Conservation (phyloP, 2,888 invertebrate species). For the Thyatira batis region DNA sequence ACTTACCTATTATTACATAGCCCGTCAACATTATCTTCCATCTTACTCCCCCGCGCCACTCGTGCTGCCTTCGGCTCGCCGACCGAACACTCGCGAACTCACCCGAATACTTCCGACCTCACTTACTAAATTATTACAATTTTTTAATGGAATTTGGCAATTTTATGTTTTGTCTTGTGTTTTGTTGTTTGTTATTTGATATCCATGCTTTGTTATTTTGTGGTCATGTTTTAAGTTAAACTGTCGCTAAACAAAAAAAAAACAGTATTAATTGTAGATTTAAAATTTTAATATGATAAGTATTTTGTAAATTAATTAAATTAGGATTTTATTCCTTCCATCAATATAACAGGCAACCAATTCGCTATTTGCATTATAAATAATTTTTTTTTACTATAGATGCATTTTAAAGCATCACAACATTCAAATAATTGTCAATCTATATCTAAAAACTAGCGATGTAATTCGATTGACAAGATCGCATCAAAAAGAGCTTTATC, state of each 20-base stretch:
- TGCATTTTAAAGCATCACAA: too few species aligned
- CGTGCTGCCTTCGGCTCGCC: constrained; percentile 29
- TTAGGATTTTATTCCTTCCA: too few species aligned
- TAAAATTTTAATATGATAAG: too few species aligned
- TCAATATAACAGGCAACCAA: too few species aligned
- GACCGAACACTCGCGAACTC: constrained; percentile 33
- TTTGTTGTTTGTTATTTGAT: neutral
- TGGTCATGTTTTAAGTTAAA: neutral
- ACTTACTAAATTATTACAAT: constrained; percentile 10
- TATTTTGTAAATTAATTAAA: too few species aligned
- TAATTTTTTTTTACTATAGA: too few species aligned
- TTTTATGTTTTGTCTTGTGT: neutral
- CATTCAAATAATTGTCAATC: too few species aligned
- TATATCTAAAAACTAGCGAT: too few species aligned
- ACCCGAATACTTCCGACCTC: constrained; percentile 24
- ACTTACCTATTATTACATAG: constrained; percentile 70
- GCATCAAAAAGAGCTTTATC: too few species aligned
- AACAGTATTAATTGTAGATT: too few species aligned
- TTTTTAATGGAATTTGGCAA: neutral
- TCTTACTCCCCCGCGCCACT: constrained; percentile 62
- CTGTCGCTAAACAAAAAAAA: neutral
- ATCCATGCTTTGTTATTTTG: neutral
- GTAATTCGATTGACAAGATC: too few species aligned
- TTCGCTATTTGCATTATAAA: too few species aligned
- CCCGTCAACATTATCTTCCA: constrained; percentile 75